A percentile compares a stretch with the other conserved stretches of the same genome.
These are phyloP conservation scores for Corydoras maculifer DNA, from an alignment of 2,113 vertebrate species.

Conservation along the genomic window DNA sequence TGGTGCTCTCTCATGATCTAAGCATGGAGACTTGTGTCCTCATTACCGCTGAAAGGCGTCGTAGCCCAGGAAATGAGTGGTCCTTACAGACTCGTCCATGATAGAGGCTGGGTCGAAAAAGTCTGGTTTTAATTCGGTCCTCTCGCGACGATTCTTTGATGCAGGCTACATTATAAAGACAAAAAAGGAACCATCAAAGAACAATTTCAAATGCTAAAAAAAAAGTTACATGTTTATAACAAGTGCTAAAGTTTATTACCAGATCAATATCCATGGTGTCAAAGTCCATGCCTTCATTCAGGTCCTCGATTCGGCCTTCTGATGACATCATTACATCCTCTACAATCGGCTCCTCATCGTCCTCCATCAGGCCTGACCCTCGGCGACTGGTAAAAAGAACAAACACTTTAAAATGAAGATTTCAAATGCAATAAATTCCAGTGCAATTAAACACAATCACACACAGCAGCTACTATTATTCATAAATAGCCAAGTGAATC, in stretches of 20 bases:
- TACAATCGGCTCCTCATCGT: constrained; percentile 97
- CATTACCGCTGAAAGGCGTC: constrained; percentile 48
- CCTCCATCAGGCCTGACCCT: constrained; percentile 96
- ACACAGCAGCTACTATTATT: no score
- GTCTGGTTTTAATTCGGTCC: constrained; percentile 97
- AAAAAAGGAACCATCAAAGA: neutral
- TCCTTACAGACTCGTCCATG: constrained; percentile 98
- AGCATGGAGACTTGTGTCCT: constrained; percentile 18
- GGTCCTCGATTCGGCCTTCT: constrained; percentile 96
- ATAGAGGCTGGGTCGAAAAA: constrained; percentile 99
- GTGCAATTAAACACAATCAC: no score
- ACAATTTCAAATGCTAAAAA: no score
- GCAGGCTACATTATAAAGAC: constrained; percentile 72
- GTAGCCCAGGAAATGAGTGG: constrained; percentile 46
- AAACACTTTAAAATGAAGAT: neutral
- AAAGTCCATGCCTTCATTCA: constrained; percentile 99
- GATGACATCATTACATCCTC: constrained; percentile 99
- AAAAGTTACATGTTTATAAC: no score
- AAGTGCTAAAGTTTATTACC: constrained; percentile 59
- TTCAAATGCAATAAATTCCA: no score
- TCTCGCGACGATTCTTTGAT: constrained; percentile 95
- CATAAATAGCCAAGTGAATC: no score
- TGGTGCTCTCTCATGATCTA: constrained; percentile 38
- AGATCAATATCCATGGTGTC: constrained; percentile 99
- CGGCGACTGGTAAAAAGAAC: constrained; percentile 74